A percentile compares a stretch with the other conserved stretches of the same genome.
Evolutionary conservation across 2,888 invertebrate species (phyloP).

Genomic region (Oxytorus armatus): DNA sequence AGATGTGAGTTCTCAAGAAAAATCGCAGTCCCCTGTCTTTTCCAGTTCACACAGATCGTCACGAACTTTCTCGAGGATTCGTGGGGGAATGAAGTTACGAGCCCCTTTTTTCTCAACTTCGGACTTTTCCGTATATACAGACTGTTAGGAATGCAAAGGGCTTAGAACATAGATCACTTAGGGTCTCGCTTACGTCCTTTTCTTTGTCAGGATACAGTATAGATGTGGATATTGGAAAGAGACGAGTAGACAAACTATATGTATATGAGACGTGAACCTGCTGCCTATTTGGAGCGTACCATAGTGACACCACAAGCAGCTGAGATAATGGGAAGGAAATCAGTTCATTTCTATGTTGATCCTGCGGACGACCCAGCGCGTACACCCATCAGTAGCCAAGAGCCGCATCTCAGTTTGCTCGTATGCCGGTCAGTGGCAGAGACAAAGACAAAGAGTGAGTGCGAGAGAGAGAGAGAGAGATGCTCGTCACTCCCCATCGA

Average conservation of each 20-base stretch:
- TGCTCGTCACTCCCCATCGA: slow-evolving; percentile 53
- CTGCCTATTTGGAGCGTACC: slow-evolving; percentile 51
- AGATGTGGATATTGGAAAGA: slow-evolving; percentile 22
- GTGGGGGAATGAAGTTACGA: slow-evolving; percentile 11
- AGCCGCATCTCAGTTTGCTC: slow-evolving; percentile 41
- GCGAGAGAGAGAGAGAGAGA: slow-evolving; percentile 18
- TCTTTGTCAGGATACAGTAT: background rate
- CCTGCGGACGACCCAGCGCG: slow-evolving; percentile 75
- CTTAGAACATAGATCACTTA: background rate
- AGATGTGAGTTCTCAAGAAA: slow-evolving; percentile 44
- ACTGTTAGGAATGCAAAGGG: background rate
- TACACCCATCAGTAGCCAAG: slow-evolving; percentile 64
- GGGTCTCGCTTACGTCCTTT: slow-evolving; percentile 39
- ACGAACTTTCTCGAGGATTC: slow-evolving; percentile 62
- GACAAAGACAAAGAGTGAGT: slow-evolving; percentile 16
- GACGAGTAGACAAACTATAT: slow-evolving; percentile 55
- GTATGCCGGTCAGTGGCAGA: background rate
- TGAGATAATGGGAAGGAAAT: slow-evolving; percentile 84
- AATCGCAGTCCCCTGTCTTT: slow-evolving; percentile 6
- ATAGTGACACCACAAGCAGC: slow-evolving; percentile 65
- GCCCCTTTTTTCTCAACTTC: slow-evolving; percentile 36
- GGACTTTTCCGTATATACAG: slow-evolving; percentile 6
- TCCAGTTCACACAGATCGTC: slow-evolving; percentile 70
- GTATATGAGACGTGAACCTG: slow-evolving; percentile 63
- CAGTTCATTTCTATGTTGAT: slow-evolving; percentile 85